A percentile compares a stretch with the other conserved stretches of the same genome.
Evolutionary conservation across 2,113 vertebrate species (phyloP).

Genomic region (Caranx melampygus): DNA sequence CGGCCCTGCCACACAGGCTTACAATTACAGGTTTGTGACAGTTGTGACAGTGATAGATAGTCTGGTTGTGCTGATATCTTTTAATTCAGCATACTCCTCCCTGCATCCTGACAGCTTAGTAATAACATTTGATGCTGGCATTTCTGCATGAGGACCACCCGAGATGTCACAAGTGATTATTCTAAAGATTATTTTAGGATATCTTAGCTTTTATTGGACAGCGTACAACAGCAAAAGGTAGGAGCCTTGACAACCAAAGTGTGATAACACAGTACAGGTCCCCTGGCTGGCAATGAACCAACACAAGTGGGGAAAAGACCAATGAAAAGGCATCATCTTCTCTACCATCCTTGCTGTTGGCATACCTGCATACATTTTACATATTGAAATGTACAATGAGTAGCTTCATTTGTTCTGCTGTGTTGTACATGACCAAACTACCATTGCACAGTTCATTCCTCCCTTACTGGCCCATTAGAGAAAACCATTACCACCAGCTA

Average conservation of each 20-base stretch:
- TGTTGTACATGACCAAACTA: conserved; percentile 34
- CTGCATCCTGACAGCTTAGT: conserved; percentile 43
- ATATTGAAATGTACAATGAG: conserved; percentile 50
- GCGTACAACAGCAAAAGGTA: neutral
- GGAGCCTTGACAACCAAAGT: neutral
- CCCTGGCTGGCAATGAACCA: neutral
- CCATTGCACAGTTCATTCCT: conserved; percentile 30
- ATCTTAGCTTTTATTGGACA: conserved; percentile 5
- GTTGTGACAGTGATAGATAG: conserved; percentile 45
- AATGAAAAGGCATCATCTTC: conserved; percentile 18
- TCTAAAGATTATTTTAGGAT: conserved; percentile 19
- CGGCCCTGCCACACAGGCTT: conserved; percentile 8
- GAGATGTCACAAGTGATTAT: conserved; percentile 18
- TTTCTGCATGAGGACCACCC: neutral
- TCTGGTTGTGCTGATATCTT: conserved; percentile 31
- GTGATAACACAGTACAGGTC: conserved; percentile 16
- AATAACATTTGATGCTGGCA: conserved; percentile 56
- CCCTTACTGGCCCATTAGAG: conserved; percentile 37
- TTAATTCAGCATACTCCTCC: conserved; percentile 39
- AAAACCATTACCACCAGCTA: conserved; percentile 63
- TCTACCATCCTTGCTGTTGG: conserved; percentile 2
- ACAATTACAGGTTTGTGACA: conserved; percentile 46
- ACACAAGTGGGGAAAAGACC: neutral
- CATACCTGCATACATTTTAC: conserved; percentile 64
- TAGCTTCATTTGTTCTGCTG: conserved; percentile 46